These are phyloP conservation scores for Araneus ventricosus DNA, from an alignment of 1,140 invertebrate genomes.

Conservation along the genomic window DNA sequence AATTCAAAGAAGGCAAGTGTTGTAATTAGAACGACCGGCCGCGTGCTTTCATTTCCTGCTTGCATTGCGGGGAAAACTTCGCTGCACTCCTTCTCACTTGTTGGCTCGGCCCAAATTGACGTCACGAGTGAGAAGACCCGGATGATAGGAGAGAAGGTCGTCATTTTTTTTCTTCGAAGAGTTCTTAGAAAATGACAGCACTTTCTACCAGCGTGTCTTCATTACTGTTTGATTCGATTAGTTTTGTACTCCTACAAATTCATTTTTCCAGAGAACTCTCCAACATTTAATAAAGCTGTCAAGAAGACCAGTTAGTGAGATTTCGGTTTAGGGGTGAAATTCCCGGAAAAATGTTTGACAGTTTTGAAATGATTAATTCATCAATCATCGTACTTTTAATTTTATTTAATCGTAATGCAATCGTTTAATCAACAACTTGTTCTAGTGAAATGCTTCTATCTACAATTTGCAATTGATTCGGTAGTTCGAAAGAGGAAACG, in stretches of 20 bases:
- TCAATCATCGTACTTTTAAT: neutral
- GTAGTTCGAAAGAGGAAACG: no score
- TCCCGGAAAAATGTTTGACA: neutral
- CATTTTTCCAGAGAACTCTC: neutral
- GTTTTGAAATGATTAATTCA: neutral
- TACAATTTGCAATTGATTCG: no score
- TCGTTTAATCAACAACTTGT: neutral
- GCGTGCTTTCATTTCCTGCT: conserved; percentile 47
- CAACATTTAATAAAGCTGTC: conserved; percentile 3
- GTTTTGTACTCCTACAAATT: neutral
- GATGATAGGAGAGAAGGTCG: conserved; percentile 18
- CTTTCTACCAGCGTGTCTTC: neutral
- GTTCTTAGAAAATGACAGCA: conserved; percentile 16
- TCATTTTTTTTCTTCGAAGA: neutral
- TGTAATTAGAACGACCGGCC: conserved; percentile 49
- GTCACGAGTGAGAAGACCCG: neutral
- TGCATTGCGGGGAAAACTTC: conserved; percentile 15
- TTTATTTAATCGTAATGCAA: neutral
- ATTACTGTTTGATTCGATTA: conserved; percentile 15
- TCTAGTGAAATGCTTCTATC: no score
- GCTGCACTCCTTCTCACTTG: conserved; percentile 21
- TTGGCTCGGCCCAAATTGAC: conserved; percentile 32
- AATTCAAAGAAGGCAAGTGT: conserved; percentile 5
- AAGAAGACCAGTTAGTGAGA: neutral
- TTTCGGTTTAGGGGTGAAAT: neutral